These are phyloP conservation scores for Amniataba percoides DNA, from an alignment of 2,797 vertebrate genomes.

Conservation along the genomic window DNA sequence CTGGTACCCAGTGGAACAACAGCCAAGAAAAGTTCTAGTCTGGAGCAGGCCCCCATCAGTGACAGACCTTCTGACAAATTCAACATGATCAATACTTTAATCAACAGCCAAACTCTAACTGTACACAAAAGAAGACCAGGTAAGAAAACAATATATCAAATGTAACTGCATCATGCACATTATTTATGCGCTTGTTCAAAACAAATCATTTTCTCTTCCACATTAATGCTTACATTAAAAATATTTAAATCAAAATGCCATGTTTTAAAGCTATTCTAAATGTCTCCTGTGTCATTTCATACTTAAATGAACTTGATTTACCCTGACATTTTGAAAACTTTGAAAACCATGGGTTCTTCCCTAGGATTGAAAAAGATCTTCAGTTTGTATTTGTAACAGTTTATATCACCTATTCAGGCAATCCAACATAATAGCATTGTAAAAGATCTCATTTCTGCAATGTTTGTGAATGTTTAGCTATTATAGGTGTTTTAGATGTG, in stretches of 20 bases:
- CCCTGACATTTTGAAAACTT: background rate
- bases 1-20: conserved; percentile 84
- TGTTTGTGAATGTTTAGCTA: background rate
- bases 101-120: conserved; percentile 76
- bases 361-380: background rate
- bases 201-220: background rate
- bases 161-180: background rate
- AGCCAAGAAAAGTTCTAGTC: conserved; percentile 80
- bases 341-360: background rate
- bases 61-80: conserved; percentile 84
- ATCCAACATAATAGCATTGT: background rate
- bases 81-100: conserved; percentile 62
- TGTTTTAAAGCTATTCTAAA: conserved; percentile 9
- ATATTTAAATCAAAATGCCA: background rate
- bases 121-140: conserved; percentile 89
- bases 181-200: background rate
- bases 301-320: background rate
- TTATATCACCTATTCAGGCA: background rate
- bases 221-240: background rate
- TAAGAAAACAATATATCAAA: conserved; percentile 53
- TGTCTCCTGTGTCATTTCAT: background rate
- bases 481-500: background rate
- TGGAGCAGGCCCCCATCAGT: conserved; percentile 79
- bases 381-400: background rate
- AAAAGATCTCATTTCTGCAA: background rate